Base-by-base conservation (phyloP, 2,888 invertebrate species). In the Eutolmus rufibarbis region DNA sequence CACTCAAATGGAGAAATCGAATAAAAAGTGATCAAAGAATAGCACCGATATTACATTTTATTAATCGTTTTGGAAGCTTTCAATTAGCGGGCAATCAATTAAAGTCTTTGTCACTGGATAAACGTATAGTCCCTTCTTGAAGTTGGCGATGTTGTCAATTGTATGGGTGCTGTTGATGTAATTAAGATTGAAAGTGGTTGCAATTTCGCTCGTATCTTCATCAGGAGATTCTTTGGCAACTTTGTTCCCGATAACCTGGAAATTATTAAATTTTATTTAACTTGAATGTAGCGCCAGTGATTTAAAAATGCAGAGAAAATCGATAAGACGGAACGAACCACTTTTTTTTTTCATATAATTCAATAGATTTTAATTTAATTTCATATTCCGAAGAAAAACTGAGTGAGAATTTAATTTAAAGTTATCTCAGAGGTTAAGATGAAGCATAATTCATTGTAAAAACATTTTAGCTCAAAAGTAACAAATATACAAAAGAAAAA, bases 111-210 rank as follows among this genome's bases (percentile, higher is more conserved):
- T 90, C 46, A 90, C 90, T 46, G 92, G 92, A 89, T 89, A 92
- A 2, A 92, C 90, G 66, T 90, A 90, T 14, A 92, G 88, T 78
- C 89, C 90, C 46, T 91, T 89, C 74, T 92, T 92, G 74, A 92
- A 92, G 1, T 91, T 90, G 14, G 87, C 88, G 23, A 92, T 90
- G 87, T 92, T 90, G 3, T 89, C 88, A 87, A 92, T 92, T n/a
- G 91, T 90, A 43, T 90, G 90, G 81, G 91, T 90, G n/a, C 90
- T 90, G 0, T 90, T 89, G 28, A 86, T 28, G 28, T 79, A 86
- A 8, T 28, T 78, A 5, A 86, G 23, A 3, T 28, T 0, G n/a
- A 78, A 57, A n/a, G 1, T 31, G 0, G 40, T 77, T 9, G 31
- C 56, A 34, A 56, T 56, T 14, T 86, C 86, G 28, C 23, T 43